Base-by-base conservation (phyloP, 1,140 invertebrate species). In the Ooceraea biroi region DNA sequence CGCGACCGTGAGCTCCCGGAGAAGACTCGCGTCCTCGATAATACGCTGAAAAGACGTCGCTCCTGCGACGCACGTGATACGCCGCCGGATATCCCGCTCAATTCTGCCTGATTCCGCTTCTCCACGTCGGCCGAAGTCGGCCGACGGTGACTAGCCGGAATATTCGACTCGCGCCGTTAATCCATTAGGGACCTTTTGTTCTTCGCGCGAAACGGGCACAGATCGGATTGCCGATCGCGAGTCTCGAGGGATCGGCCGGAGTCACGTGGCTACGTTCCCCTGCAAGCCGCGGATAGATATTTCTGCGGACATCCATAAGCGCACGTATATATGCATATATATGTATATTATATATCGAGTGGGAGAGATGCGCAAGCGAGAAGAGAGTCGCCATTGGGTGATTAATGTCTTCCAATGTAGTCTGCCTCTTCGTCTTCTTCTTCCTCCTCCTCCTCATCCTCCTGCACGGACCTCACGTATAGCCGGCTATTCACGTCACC, bases 351-450 rank as follows among this genome's bases (percentile, higher is more conserved):
- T 36, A n/a, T 78, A 83, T 83, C 80, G 66, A 86, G 77, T 84
- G 61, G 85, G 52, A 44, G 72, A 73, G 55, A 57, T 19, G 69
- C 10, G 77, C 30, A 30, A 27, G 61, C 77, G 52, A 48, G 80
- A 36, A 84, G 74, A 71, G 68, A 74, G 85, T 90, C 84, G 86
- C 89, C 88, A 77, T 87, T 89, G 89, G 89, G 86, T 90, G 89
- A 90, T 90, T 90, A 90, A 90, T 90, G 89, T 90, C 84, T 90
- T 90, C 80, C 85, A 83, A 89, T 89, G 86, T 85, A 76, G 41
- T 73, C 68, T 82, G 58, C 66, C 25, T 82, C 27, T 17, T 60
- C 41, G 41, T 77, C 61, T 77, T 77, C 76, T 71, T 82, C 83
- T 46, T 77, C 82, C 22, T 85, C 85, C 11, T 82, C 63, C 12